Evolutionary conservation across 2,797 vertebrate species (phyloP).

Genomic region (Vultur gryphus): DNA sequence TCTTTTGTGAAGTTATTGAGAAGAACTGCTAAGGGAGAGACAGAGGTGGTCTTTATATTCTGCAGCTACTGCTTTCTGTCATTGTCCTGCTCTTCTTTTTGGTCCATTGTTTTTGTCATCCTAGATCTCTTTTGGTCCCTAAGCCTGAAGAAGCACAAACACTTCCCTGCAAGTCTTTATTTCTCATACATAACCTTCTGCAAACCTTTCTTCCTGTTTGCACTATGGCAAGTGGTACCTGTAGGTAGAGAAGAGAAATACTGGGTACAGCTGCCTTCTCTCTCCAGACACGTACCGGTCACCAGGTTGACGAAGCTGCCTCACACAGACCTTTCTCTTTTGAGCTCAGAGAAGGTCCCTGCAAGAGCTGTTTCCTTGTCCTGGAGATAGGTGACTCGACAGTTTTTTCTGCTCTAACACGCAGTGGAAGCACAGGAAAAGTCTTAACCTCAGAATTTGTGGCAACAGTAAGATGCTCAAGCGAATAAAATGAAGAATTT

Average conservation of each 20-base stretch:
- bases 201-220: background rate
- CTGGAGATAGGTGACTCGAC: background rate
- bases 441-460: background rate
- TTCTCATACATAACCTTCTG: background rate
- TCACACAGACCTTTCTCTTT: background rate
- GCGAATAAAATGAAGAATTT: constrained; percentile 31
- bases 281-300: background rate
- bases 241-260: background rate
- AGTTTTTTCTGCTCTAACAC: background rate
- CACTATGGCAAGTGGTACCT: background rate
- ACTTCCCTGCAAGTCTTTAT: background rate
- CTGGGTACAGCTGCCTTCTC: background rate
- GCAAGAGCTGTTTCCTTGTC: background rate
- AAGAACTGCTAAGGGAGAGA: background rate
- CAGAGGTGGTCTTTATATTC: background rate
- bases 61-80: background rate
- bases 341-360: background rate
- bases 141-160: background rate
- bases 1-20: background rate
- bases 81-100: background rate
- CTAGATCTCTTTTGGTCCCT: background rate
- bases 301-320: background rate
- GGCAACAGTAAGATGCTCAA: background rate
- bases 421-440: background rate
- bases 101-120: background rate